Evolutionary conservation across 2,113 vertebrate species (phyloP), one percentile per base, ranked within the genome.

Genomic region (Tychaedon coryphoeus): DNA sequence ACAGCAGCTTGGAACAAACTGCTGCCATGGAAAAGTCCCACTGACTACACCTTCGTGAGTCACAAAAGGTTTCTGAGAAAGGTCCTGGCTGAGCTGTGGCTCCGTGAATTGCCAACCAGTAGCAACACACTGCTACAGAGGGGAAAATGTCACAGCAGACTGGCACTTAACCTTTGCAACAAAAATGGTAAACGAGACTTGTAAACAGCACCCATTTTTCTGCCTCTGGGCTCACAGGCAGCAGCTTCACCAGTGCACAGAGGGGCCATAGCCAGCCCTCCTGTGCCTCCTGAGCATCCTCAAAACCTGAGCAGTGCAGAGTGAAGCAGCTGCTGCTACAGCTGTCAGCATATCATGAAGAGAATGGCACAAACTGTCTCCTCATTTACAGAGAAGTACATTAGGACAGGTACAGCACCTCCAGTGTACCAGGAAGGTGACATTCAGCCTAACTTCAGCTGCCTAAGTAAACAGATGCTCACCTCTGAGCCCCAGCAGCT

Each of bases 201-300:
- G 42, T 33, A 45, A 71, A 53, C 42, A 70, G 28, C 42, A 31
- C 6, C 42, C 12, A 13, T 43, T 24, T 56, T 38, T n/a, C n/a
- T 34, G 71, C 42, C 56, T 14, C 70, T 1, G 0, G 72, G 45
- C 50, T 40, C 1, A 0, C 19, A 6, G 15, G 22, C 65, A 93
- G 74, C 65, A 40, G 51, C 43, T 64, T 54, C 62, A 53, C 2
- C 19, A 28, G 33, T 1, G 26, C 28, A 36, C 67, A 36, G 29
- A 72, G 18, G 12, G 42, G 33, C 40, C 1, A 1, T 2, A 48
- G 16, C 25, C 17, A 24, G 38, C 31, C 51, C 22, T 62, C 34
- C 61, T 9, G 22, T 1, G 0, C 50, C 19, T 29, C 70, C 4
- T 5, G 0, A 22, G 66, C 61, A 29, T 1, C 1, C 29, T 12